A percentile compares a stretch with the other conserved stretches of the same genome.
Conservation (phyloP, 2,888 invertebrate species). For the Lasioglossum oenotherae region DNA sequence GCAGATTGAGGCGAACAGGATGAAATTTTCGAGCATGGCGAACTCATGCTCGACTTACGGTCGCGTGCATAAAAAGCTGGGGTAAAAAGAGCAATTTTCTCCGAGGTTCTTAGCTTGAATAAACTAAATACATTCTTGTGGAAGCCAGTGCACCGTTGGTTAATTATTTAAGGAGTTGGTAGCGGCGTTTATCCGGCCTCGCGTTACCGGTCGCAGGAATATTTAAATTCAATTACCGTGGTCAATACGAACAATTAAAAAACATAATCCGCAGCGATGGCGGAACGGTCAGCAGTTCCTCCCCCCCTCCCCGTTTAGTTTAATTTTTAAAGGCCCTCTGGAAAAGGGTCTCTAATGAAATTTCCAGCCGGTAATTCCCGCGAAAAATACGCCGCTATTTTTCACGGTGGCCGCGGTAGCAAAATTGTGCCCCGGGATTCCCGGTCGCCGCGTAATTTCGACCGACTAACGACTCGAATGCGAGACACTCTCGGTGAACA, state of each 20-base stretch:
- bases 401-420: slow-evolving; percentile 19
- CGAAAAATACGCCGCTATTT: slow-evolving; percentile 27
- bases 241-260: slow-evolving; percentile 4
- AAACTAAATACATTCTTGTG: neutral
- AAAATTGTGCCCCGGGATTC: slow-evolving; percentile 26
- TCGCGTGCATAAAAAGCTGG: neutral
- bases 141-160: neutral
- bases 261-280: slow-evolving; percentile 3
- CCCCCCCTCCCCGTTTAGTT: neutral
- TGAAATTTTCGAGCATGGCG: neutral
- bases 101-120: neutral
- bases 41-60: neutral
- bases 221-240: slow-evolving; percentile 6
- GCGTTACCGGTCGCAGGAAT: neutral
- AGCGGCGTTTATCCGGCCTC: neutral
- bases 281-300: neutral
- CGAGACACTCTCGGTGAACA: slow-evolving; percentile 13
- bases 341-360: slow-evolving; percentile 24
- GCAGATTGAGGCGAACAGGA: neutral
- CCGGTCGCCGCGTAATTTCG: slow-evolving; percentile 27
- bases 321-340: slow-evolving; percentile 19
- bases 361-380: slow-evolving; percentile 22
- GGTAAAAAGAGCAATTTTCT: neutral
- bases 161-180: neutral
- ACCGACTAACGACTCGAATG: slow-evolving; percentile 21